phyloP scores from a whole-genome alignment of 2,113 vertebrate genomes.

The Taurulus bubalis region DNA sequence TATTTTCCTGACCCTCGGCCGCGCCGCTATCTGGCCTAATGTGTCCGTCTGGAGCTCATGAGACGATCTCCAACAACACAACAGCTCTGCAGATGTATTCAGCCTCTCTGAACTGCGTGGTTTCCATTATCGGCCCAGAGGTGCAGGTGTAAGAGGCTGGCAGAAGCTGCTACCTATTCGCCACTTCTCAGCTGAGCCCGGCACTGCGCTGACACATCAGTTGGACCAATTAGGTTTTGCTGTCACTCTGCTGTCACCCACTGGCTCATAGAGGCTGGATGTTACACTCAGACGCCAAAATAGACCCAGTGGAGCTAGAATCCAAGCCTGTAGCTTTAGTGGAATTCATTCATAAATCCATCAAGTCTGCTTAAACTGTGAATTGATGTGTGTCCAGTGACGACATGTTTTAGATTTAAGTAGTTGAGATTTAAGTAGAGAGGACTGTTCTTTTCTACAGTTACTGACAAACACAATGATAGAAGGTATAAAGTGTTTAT shows the following conservation, averaged over 20 bases:
- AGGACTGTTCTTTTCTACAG: background rate
- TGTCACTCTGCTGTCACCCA: conserved; percentile 52
- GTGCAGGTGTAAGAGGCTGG: conserved; percentile 48
- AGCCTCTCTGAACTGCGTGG: conserved; percentile 25
- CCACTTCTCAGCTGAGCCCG: conserved; percentile 39
- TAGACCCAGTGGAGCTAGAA: conserved; percentile 17
- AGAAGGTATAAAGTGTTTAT: background rate
- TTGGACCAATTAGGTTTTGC: conserved; percentile 60
- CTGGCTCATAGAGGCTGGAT: conserved; percentile 14
- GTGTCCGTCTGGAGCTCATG: conserved; percentile 8
- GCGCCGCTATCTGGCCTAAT: conserved; percentile 8
- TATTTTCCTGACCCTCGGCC: background rate
- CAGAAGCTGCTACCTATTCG: conserved; percentile 40
- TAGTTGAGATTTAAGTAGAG: background rate
- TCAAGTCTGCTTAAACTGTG: background rate
- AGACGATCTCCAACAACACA: conserved; percentile 3
- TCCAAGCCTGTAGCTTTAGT: background rate
- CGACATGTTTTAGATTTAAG: background rate
- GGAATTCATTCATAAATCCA: background rate
- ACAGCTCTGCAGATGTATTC: conserved; percentile 26
- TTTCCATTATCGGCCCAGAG: conserved; percentile 49
- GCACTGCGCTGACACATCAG: conserved; percentile 50
- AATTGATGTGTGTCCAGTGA: background rate
- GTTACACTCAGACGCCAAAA: conserved; percentile 47
- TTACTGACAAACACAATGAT: background rate